Evolutionary conservation across 1,140 invertebrate species (phyloP).

Genomic region (Achroia grisella): DNA sequence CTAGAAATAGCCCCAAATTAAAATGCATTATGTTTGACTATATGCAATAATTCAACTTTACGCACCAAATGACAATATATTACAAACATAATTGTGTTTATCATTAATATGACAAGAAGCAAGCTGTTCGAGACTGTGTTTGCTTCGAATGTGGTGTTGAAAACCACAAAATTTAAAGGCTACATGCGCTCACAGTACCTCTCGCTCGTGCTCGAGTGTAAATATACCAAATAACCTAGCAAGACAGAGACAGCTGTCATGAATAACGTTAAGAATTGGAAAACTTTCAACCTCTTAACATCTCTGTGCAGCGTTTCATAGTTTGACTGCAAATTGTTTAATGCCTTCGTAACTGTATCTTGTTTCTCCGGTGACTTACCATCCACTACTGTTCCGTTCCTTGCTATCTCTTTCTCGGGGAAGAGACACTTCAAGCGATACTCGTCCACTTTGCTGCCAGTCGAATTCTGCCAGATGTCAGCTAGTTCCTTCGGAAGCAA

Average conservation of each 20-base stretch:
- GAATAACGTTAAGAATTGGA: conserved; percentile 40
- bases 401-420: conserved; percentile 40
- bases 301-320: conserved; percentile 41
- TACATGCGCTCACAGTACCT: conserved; percentile 51
- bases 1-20: too few relatives aligned
- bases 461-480: conserved; percentile 60
- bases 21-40: conserved; percentile 2
- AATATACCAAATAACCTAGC: conserved; percentile 43
- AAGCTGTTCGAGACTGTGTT: conserved; percentile 17
- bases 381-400: conserved; percentile 41
- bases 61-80: conserved; percentile 33
- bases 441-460: conserved; percentile 57
- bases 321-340: conserved; percentile 47
- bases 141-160: conserved; percentile 28
- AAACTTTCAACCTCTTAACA: conserved; percentile 37
- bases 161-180: conserved; percentile 40
- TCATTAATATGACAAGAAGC: conserved; percentile 18
- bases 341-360: conserved; percentile 33
- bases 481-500: conserved; percentile 47
- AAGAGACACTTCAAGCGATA: conserved; percentile 65
- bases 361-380: conserved; percentile 28
- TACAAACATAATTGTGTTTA: conserved; percentile 30
- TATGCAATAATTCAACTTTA: conserved; percentile 20
- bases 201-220: conserved; percentile 24
- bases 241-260: conserved; percentile 35